These are phyloP conservation scores for Sebastiscus albofasciatus DNA, from an alignment of 2,797 vertebrate genomes.

Conservation along the genomic window DNA sequence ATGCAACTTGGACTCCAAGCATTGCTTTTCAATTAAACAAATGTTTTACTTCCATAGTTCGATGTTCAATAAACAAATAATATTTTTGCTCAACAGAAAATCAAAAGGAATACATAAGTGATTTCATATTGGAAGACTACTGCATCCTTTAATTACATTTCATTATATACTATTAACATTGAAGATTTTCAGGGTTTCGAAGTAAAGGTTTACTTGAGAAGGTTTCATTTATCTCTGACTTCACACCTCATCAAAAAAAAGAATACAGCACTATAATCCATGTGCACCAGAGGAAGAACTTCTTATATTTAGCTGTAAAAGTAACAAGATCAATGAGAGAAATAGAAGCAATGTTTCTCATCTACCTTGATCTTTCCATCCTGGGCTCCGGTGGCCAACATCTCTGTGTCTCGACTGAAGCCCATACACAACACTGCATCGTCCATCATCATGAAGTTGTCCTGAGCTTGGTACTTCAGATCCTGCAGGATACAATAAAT, in stretches of 20 bases:
- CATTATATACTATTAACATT: not conserved
- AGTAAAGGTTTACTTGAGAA: not conserved
- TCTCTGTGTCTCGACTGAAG: conserved; percentile 98
- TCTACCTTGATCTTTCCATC: conserved; percentile 96
- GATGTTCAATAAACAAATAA: not conserved
- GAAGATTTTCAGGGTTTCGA: not conserved
- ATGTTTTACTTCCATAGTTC: not conserved
- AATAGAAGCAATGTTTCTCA: accelerated
- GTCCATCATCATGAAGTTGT: conserved; percentile 99
- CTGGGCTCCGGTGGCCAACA: conserved; percentile 96
- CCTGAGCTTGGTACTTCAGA: conserved; percentile 97
- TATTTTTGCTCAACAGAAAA: not conserved
- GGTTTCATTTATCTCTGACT: not conserved
- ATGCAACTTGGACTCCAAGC: too few relatives aligned
- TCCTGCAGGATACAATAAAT: conserved; percentile 82
- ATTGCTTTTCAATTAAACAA: not conserved
- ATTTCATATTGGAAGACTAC: not conserved
- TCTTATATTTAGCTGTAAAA: not conserved
- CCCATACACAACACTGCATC: conserved; percentile 97
- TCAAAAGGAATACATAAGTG: not conserved
- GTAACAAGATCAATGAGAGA: not conserved
- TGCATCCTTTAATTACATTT: not conserved
- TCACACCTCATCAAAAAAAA: not conserved
- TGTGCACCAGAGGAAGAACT: not conserved
- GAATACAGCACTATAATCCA: not conserved